These are phyloP conservation scores for Macaca mulatta DNA, from an alignment of 2,113 vertebrate species.

Conservation along the genomic window DNA sequence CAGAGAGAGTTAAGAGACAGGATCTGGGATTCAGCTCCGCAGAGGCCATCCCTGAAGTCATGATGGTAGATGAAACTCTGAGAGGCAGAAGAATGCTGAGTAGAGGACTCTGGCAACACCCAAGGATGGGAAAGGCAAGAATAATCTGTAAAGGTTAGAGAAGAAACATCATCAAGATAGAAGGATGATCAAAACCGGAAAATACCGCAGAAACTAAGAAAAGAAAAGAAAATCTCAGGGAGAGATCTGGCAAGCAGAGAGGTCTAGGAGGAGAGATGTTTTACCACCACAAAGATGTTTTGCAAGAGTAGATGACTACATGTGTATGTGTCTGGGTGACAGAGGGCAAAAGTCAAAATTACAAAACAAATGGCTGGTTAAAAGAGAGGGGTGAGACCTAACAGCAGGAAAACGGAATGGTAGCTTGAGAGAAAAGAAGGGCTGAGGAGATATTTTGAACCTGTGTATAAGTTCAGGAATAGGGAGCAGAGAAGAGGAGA, in stretches of 20 bases:
- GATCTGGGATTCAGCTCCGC: neutral
- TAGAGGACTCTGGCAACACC: neutral
- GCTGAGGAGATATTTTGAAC: accelerated
- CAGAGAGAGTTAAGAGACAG: no score
- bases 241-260: neutral
- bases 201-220: neutral
- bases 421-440: neutral
- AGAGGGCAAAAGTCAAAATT: neutral
- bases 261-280: neutral
- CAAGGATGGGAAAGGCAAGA: neutral
- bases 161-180: neutral
- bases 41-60: neutral
- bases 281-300: neutral
- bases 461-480: neutral
- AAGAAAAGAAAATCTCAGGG: neutral
- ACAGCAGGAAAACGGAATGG: neutral
- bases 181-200: neutral
- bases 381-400: neutral
- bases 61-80: accelerated
- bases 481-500: accelerated
- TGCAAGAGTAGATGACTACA: neutral
- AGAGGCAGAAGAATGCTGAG: neutral
- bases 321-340: neutral
- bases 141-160: neutral
- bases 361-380: neutral